A percentile compares a stretch with the other conserved stretches of the same genome.
Conservation (phyloP, 2,797 vertebrate species). For the Carapus acus region DNA sequence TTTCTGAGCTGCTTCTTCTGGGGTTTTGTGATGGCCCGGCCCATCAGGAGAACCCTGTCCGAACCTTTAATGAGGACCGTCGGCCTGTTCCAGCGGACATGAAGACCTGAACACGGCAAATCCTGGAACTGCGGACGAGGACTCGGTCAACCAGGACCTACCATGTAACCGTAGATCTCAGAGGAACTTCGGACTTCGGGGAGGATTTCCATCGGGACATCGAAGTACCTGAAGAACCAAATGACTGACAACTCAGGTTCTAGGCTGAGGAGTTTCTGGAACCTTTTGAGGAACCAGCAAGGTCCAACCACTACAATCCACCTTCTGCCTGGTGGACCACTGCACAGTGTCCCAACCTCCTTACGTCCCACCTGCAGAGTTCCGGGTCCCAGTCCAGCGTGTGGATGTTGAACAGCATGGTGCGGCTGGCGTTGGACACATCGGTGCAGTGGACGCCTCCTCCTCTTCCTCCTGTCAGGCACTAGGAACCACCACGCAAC, state of each 20-base stretch:
- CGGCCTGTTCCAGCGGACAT: too few species aligned
- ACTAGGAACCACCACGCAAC: constrained; percentile 59
- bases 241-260: neutral
- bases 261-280: too few species aligned
- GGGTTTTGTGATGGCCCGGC: too few species aligned
- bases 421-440: constrained; percentile 91
- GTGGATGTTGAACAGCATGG: constrained; percentile 94
- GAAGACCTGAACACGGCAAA: neutral
- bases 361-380: constrained; percentile 78
- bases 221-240: constrained; percentile 80
- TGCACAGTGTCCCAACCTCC: too few species aligned
- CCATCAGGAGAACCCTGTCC: neutral
- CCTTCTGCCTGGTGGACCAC: too few species aligned
- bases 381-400: constrained; percentile 88
- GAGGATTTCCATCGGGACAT: constrained; percentile 86
- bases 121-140: too few species aligned
- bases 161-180: constrained; percentile 88
- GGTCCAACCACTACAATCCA: too few species aligned
- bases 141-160: constrained; percentile 47
- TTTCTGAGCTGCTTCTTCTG: too few species aligned
- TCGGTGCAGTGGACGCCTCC: constrained; percentile 89
- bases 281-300: too few species aligned
- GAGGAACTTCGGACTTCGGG: constrained; percentile 86
- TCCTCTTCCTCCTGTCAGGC: constrained; percentile 81
- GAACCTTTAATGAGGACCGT: neutral